Conservation (phyloP, 2,113 vertebrate species). For the Rattus rattus region DNA sequence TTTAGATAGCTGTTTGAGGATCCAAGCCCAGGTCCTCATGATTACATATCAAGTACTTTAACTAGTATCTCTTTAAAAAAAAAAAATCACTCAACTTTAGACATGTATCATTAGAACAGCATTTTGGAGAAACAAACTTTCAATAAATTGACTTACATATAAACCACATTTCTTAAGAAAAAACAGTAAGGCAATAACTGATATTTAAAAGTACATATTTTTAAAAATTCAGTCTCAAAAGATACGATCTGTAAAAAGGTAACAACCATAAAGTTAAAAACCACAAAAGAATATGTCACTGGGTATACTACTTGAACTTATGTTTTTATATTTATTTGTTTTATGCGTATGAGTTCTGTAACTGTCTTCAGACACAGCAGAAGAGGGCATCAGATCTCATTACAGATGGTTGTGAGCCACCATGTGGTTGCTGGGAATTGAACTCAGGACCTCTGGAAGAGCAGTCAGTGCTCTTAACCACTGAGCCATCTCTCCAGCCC, state of each 20-base stretch:
- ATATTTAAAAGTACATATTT: background rate
- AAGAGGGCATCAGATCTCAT: no score
- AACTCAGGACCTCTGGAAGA: no score
- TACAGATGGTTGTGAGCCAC: no score
- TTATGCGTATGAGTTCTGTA: no score
- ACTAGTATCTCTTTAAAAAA: background rate
- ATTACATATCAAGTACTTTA: background rate
- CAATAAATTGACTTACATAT: background rate
- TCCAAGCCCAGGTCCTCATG: background rate
- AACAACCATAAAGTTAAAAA: background rate
- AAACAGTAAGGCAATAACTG: background rate
- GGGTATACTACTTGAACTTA: background rate
- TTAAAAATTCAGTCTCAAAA: conserved; percentile 21
- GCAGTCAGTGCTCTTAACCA: no score
- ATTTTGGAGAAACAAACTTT: background rate
- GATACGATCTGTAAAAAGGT: background rate
- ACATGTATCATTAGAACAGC: background rate
- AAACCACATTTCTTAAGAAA: background rate
- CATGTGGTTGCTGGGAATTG: no score
- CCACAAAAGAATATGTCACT: background rate
- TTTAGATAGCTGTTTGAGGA: background rate
- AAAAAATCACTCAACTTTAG: background rate
- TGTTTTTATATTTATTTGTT: no score
- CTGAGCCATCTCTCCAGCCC: no score
- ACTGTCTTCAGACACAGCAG: no score